Base-by-base conservation (phyloP, 2,113 vertebrate genomes). In the Haemorhous mexicanus region DNA sequence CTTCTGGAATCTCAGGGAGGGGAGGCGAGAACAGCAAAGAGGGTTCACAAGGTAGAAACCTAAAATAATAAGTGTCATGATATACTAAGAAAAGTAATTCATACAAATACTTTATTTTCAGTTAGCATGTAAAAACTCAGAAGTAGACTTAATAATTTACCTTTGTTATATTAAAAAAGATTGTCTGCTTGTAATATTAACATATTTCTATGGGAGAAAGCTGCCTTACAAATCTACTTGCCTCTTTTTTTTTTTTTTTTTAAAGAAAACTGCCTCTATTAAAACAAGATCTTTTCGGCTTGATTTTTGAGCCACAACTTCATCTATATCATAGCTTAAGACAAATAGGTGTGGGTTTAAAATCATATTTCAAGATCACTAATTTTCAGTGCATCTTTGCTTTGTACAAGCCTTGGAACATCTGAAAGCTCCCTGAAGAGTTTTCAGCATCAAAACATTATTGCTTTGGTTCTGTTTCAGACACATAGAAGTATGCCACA, bases 401-500 rank as follows among this genome's bases (percentile, higher is more conserved):
- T 96, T 97, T 78, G 93, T 97, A 96, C 97, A 91, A 97, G 97
- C 97, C 97, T 91, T 89, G 96, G 96, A 95, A 90, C 79, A 96
- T 96, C 94, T 95, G 97, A 97, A 97, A 97, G 76, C 95, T 96
- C 95, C 87, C 84, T 77, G 72, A 97, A 77, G 97, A 96, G 96
- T 89, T 97, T 96, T 95, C 84, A 93, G 96, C 91, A 80, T 96
- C 90, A 88, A 94, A 94, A 92, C 81, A 75, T 98, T 98, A 98
- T 98, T 98, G 98, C 98, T 98, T 98, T 98, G 98, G 98, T 98
- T 98, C 98, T 96, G 97, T 97, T 97, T 97, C 91, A 95, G 97
- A 97, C 96, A 97, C 95, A 95, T 67, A 94, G 69, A 94, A 92
- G 90, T 94, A 96, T 94, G 94, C 95, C 97, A 97, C 96, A 32